A percentile compares a stretch with the other conserved stretches of the same genome.
Evolutionary conservation across 1,140 invertebrate genomes (phyloP).

Genomic region (Antheraea pernyi): DNA sequence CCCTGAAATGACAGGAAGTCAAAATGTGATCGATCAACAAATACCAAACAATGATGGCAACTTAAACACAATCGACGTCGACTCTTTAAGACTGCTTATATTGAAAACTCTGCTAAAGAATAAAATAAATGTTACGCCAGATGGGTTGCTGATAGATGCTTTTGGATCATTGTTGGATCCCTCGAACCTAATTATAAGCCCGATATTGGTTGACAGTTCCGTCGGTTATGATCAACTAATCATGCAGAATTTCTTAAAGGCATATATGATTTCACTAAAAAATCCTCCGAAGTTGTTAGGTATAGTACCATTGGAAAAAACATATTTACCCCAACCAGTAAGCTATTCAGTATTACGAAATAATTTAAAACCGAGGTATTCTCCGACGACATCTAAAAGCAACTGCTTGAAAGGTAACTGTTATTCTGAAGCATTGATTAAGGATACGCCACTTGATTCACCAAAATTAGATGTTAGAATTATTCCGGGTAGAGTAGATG

Average conservation of each 20-base stretch:
- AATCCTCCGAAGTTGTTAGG: conserved; percentile 38
- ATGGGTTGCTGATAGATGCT: neutral
- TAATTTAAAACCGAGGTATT: neutral
- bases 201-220: neutral
- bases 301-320: conserved; percentile 38
- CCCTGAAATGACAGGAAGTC: neutral
- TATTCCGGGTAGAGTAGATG: neutral
- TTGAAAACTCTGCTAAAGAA: conserved; percentile 34
- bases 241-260: neutral
- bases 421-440: neutral
- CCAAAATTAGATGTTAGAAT: neutral
- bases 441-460: neutral
- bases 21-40: neutral
- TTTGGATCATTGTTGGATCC: conserved; percentile 8
- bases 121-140: conserved; percentile 25
- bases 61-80: conserved; percentile 21
- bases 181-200: conserved; percentile 5
- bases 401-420: neutral
- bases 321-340: conserved; percentile 12
- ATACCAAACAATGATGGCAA: neutral
- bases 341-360: neutral
- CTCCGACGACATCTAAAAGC: neutral
- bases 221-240: neutral
- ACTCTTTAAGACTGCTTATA: conserved; percentile 28
- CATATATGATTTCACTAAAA: conserved; percentile 16